Conservation (phyloP, 2,797 vertebrate species). For the Megalops cyprinoides region DNA sequence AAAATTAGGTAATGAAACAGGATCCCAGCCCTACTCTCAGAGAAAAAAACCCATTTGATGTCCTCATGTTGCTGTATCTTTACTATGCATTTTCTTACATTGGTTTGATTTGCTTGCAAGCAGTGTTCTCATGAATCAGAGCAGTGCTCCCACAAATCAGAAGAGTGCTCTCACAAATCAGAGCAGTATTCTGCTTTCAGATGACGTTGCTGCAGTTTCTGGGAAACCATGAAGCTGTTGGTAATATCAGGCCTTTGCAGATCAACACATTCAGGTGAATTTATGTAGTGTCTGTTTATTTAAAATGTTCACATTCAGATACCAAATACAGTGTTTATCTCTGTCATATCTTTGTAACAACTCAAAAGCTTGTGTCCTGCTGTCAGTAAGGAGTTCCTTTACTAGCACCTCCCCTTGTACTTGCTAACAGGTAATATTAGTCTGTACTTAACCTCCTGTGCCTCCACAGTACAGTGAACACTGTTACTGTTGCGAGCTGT, state of each 20-base stretch:
- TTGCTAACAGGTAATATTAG: not conserved
- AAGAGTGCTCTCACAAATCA: constrained; percentile 18
- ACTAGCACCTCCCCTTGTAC: not conserved
- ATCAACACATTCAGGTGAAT: constrained; percentile 19
- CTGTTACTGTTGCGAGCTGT: not conserved
- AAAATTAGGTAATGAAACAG: constrained; percentile 46
- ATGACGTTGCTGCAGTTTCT: not conserved
- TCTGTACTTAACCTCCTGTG: not conserved
- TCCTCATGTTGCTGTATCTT: constrained; percentile 29
- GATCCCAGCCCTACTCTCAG: constrained; percentile 49
- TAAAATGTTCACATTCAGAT: not conserved
- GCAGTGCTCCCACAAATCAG: no score
- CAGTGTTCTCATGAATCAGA: constrained; percentile 20
- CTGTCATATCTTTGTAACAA: not conserved
- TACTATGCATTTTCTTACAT: constrained; percentile 22
- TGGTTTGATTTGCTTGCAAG: constrained; percentile 23
- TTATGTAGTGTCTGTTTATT: constrained; percentile 1
- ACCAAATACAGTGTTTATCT: not conserved
- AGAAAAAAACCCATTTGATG: constrained; percentile 33
- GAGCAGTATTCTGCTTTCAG: no score
- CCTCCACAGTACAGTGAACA: not conserved
- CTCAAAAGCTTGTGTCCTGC: no score
- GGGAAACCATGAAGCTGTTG: constrained; percentile 19
- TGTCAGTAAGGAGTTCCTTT: no score
- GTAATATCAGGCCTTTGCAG: constrained; percentile 6